Evolutionary conservation across 2,113 vertebrate species (phyloP), one percentile per base, ranked within the genome.

Genomic region (Blennius ocellaris): DNA sequence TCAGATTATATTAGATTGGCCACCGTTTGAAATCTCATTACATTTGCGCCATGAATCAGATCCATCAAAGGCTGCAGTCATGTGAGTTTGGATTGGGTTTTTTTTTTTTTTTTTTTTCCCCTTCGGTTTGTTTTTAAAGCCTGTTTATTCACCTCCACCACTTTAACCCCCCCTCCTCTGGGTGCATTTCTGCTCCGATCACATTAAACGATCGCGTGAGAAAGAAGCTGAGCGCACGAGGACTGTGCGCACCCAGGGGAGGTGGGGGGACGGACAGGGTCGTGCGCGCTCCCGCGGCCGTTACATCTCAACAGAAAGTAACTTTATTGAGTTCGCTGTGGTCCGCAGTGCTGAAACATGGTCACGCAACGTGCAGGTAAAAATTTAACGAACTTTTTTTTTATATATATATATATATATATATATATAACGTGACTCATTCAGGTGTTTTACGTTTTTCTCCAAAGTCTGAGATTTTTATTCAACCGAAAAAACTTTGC

Each of bases 161-260:
- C 21, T 30, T 30, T 30, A 30, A 2, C 21, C 21, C 21, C 21
- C 21, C 21, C 21, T 30, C 21, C 21, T 30, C 21, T 30, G 21
- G 21, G 21, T 30, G 21, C 21, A 30, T 51, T 68, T 73, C 69
- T 43, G 15, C 62, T 12, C 39, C 7, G 59, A 37, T 73, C 49
- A 53, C 62, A 65, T 78, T 43, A 48, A 48, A 57, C 8, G 51
- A 75, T 80, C 50, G 78, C 78, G 55, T 81, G 88, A 86, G 75
- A 87, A 73, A 70, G 63, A 56, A 60, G 68, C 50, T 51, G 48
- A 61, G 68, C 40, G 64, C 60, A 38, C 8, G n/a, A 58, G n/a
- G 40, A 12, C 58, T 48, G 3, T 49, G 52, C 11, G 11, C 30
- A 30, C 21, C 21, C 21, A 30, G 21, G 4, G 21, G 21, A 30